phyloP scores from a whole-genome alignment of 2,888 invertebrate species.

The Malthinus seriepunctatus region DNA sequence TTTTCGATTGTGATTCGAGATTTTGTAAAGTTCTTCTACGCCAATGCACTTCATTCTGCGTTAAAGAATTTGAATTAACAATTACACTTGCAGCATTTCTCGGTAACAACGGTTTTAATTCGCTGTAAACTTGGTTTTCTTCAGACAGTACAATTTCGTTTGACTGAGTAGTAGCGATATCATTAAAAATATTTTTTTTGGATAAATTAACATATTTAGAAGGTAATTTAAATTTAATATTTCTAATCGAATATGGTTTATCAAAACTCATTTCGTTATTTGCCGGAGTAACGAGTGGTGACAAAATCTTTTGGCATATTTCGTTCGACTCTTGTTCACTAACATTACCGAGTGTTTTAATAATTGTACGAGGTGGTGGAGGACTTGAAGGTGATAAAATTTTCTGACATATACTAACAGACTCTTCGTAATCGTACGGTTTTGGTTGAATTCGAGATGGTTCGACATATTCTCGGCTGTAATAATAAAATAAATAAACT shows the following conservation, averaged over 20 bases:
- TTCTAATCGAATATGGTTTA: constrained; percentile 49
- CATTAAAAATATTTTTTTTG: constrained; percentile 31
- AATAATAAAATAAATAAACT: constrained; percentile 6
- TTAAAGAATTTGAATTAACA: constrained; percentile 40
- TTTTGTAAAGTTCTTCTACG: constrained; percentile 54
- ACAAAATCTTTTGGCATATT: constrained; percentile 42
- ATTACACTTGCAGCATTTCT: constrained; percentile 44
- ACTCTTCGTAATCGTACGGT: constrained; percentile 44
- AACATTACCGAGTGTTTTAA: constrained; percentile 35
- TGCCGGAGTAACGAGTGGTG: constrained; percentile 30
- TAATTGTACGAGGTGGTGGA: constrained; percentile 17
- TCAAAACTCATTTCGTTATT: constrained; percentile 47
- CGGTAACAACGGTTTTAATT: constrained; percentile 36
- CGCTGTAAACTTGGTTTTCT: constrained; percentile 30
- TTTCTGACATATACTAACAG: constrained; percentile 50
- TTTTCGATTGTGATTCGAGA: constrained; percentile 35
- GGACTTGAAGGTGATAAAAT: constrained; percentile 45
- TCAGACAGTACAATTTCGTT: constrained; percentile 12
- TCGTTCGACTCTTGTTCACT: constrained; percentile 38
- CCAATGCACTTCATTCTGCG: constrained; percentile 55
- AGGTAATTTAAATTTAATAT: constrained; percentile 55
- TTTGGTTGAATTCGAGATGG: constrained; percentile 41
- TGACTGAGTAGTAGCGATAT: constrained; percentile 29
- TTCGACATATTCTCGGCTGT: constrained; percentile 46
- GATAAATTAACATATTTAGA: constrained; percentile 46